Base-by-base conservation (phyloP, 2,888 invertebrate genomes). In the Hirtodrosophila confusa region DNA sequence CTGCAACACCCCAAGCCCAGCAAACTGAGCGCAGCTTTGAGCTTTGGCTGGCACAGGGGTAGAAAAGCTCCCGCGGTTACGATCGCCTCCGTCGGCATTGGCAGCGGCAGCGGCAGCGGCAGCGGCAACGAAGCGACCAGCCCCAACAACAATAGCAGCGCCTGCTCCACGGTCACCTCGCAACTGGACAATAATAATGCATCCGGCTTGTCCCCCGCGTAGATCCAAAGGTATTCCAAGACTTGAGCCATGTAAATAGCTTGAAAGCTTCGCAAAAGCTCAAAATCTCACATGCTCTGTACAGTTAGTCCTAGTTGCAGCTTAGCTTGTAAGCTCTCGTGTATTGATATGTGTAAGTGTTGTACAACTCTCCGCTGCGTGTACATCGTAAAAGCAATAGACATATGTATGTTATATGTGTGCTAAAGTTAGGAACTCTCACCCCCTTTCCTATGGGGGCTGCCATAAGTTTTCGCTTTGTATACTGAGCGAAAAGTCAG, bases 101-200 rank as follows among this genome's bases (percentile, higher is more conserved):
- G 64, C 55, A 62, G 65, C 55, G 69, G 61, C 53, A 69, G n/a
- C 8, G 50, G 49, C 37, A 57, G 62, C 40, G 49, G 64, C 55
- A 62, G 64, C 55, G 69, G 61, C 53, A 69, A 57, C 6, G 82
- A 67, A 45, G 88, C 89, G 27, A 79, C 85, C 17, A 90, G 90
- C 61, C 89, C 90, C 45, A 90, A 90, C 55, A 90, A 90, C 54
- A 90, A 90, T 49, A 86, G 80, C 74, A 78, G 53, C 70, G 78
- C 72, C 68, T 75, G 82, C 61, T 79, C 89, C 31, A 86, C 90
- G 10, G 80, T 84, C 50, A 79, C 89, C 45, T 76, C 89, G 10
- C 89, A 84, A 41, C 63, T 89, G 69, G 89, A 89, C 37, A 80
- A 83, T 48, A 87, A 86, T 35, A 85, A 85, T 49, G 58, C 72